Conservation (phyloP, 2,888 invertebrate species). For the Drosophila limbata region DNA sequence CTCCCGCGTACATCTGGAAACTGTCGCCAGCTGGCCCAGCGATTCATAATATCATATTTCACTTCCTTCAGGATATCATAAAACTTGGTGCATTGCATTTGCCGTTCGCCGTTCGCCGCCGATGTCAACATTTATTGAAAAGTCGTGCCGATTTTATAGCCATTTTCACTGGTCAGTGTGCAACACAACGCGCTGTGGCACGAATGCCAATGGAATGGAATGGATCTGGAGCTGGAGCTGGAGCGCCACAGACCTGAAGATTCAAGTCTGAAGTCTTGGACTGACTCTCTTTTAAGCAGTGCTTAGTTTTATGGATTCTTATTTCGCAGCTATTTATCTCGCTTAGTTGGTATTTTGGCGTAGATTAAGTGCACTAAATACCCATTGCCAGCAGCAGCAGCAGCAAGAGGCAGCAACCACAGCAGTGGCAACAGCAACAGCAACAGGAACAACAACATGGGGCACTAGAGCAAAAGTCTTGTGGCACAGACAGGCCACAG, state of each 20-base stretch:
- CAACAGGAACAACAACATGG: slow-evolving; percentile 4
- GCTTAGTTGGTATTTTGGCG: slow-evolving; percentile 82
- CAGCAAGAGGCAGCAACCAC: slow-evolving; percentile 25
- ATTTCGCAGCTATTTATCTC: slow-evolving; percentile 84
- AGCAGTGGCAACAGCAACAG: slow-evolving; percentile 34
- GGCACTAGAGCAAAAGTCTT: slow-evolving; percentile 42
- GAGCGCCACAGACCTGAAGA: slow-evolving; percentile 33
- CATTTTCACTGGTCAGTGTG: slow-evolving; percentile 63
- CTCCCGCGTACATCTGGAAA: slow-evolving; percentile 65
- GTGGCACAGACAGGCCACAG: slow-evolving; percentile 54
- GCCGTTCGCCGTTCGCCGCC: slow-evolving; percentile 44
- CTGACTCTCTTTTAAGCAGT: slow-evolving; percentile 16
- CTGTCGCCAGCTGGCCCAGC: slow-evolving; percentile 76
- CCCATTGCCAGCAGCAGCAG: slow-evolving; percentile 59
- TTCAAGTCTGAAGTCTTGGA: slow-evolving; percentile 19
- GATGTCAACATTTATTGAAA: slow-evolving; percentile 86
- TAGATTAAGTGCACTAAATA: slow-evolving; percentile 84
- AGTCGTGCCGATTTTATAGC: slow-evolving; percentile 85
- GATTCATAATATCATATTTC: slow-evolving; percentile 85
- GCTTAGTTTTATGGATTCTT: slow-evolving; percentile 79
- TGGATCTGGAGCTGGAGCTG: background rate
- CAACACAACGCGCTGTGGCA: slow-evolving; percentile 38
- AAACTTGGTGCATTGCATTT: slow-evolving; percentile 81
- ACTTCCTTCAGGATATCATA: slow-evolving; percentile 85
- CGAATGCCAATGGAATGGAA: slow-evolving; percentile 18